These are phyloP conservation scores for Drosophila chauvacae DNA, from an alignment of 1,140 invertebrate species.

Conservation along the genomic window DNA sequence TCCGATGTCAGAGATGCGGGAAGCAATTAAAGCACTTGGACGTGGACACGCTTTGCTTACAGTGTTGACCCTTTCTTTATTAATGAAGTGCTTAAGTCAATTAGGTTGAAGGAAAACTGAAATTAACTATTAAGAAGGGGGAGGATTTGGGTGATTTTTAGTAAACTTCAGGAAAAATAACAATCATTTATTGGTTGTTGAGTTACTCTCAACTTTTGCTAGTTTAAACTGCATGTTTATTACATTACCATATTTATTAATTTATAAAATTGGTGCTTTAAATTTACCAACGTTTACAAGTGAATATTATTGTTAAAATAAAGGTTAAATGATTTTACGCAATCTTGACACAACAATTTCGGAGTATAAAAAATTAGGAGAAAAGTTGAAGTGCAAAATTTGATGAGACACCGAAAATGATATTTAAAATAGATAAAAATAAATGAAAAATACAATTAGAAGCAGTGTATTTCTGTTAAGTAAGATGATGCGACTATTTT, in stretches of 20 bases:
- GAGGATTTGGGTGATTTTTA: background rate
- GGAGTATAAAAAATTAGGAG: too few species aligned
- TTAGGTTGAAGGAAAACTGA: constrained; percentile 27
- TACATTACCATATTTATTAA: background rate
- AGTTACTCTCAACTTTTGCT: background rate
- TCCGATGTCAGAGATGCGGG: constrained; percentile 79
- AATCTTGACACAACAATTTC: too few species aligned
- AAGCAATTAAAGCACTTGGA: constrained; percentile 72
- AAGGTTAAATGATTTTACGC: background rate
- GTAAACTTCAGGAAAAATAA: background rate
- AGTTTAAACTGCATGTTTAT: background rate
- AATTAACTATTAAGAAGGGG: constrained; percentile 6
- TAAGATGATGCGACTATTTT: too few species aligned
- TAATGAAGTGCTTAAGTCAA: constrained; percentile 62
- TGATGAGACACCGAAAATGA: too few species aligned
- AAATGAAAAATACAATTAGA: too few species aligned
- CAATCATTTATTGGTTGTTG: background rate
- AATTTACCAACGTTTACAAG: background rate
- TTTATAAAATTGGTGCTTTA: too few species aligned
- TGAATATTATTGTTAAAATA: background rate
- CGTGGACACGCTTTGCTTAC: constrained; percentile 60
- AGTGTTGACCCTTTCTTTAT: constrained; percentile 48
- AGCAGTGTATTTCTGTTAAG: too few species aligned
- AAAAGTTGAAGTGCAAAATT: too few species aligned
- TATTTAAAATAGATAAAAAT: too few species aligned